Conservation (phyloP, 1,140 invertebrate species). For the Trichoplusia ni region DNA sequence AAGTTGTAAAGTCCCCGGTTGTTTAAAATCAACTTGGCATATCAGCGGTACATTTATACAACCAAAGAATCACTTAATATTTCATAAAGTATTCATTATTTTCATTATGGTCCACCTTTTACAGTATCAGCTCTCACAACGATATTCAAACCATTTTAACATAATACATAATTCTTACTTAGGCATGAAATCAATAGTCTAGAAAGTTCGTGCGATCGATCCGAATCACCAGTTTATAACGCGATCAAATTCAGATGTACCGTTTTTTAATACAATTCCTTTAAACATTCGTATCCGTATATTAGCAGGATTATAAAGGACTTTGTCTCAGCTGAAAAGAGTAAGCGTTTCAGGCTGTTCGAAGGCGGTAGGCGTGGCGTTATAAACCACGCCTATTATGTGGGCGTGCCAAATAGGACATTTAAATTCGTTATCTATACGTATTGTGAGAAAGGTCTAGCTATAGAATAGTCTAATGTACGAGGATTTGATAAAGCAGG, state of each 20-base stretch:
- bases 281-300: slow-evolving; percentile 47
- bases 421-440: slow-evolving; percentile 45
- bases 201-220: slow-evolving; percentile 74
- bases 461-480: too few species aligned
- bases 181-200: slow-evolving; percentile 70
- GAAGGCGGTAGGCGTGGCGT: slow-evolving; percentile 66
- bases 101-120: too few species aligned
- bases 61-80: too few species aligned
- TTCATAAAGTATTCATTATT: too few species aligned
- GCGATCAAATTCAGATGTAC: slow-evolving; percentile 45
- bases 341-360: slow-evolving; percentile 31
- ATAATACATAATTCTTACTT: background rate
- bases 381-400: slow-evolving; percentile 54
- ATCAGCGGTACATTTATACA: too few species aligned
- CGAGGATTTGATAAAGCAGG: too few species aligned
- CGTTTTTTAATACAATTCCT: slow-evolving; percentile 44
- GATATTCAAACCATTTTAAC: background rate
- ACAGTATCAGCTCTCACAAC: background rate
- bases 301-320: slow-evolving; percentile 63
- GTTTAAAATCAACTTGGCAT: too few species aligned
- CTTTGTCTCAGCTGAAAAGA: slow-evolving; percentile 60
- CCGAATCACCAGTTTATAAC: slow-evolving; percentile 57
- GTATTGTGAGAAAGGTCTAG: background rate
- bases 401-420: slow-evolving; percentile 55
- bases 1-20: too few species aligned